Evolutionary conservation across 1,140 invertebrate species (phyloP), one percentile per base, ranked within the genome.

Genomic region (Brachionus manjavacas): DNA sequence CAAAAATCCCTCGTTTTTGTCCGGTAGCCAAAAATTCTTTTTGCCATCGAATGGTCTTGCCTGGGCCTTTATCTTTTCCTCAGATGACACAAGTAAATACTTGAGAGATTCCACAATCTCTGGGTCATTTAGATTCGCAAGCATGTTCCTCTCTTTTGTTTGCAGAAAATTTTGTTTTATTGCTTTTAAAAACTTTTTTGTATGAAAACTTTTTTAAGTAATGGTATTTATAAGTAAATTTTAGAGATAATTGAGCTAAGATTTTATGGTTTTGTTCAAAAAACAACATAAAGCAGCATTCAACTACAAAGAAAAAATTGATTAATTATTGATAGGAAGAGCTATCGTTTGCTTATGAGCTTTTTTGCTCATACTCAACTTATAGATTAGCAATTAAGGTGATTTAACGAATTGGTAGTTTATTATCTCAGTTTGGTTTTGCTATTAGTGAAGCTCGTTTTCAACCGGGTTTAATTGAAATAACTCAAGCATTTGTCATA

Each of bases 21-120:
- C 94, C 85, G 96, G 95, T 84, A 99, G 93, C 97, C 97, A 99
- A 92, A 96, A 98, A 88, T 94, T 94, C 92, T 99, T 99, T 92
- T 99, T 99, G 90, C 94, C 96, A 93, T 99, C 98, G 92, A 98
- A 97, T 85, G 95, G 95, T 92, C 96, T 96, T 89, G 94, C 95
- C 91, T 96, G 95, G 46, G 28, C 14, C 31, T 84, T 84, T 12
- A 84, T 76, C 76, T 41, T 64, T 43, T 84, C 84, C 49, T 60
- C 72, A 46, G 16, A 35, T 43, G 84, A 60, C 25, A 84, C 52
- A 64, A 35, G 52, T 41, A 84, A 68, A 70, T 84, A 84, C 43
- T 70, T 64, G 3, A 84, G 39, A 31, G 84, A 84, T 70, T 84
- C 84, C 16, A 78, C 68, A 23, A 84, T 12, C 46, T 84, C 84